phyloP scores from a whole-genome alignment of 2,797 vertebrate genomes.

The Notamacropus eugenii region DNA sequence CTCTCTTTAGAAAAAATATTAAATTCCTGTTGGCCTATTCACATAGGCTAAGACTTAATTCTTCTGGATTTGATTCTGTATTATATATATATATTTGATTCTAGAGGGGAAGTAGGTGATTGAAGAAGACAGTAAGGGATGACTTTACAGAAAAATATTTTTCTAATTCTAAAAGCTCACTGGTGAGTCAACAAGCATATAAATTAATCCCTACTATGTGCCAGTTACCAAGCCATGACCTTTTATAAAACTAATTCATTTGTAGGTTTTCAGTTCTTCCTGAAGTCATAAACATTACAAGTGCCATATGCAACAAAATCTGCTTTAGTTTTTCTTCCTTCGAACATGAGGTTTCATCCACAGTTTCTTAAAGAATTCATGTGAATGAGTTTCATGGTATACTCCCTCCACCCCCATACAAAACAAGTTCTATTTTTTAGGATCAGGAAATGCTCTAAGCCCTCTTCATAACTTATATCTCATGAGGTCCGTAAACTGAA shows the following conservation, averaged over 20 bases:
- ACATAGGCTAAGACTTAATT: conserved; percentile 19
- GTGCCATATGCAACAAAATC: not conserved
- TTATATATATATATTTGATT: too few species aligned
- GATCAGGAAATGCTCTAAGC: not conserved
- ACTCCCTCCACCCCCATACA: not conserved
- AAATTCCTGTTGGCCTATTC: not conserved
- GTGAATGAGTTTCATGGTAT: not conserved
- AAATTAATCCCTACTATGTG: not conserved
- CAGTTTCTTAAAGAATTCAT: not conserved
- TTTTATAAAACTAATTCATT: not conserved
- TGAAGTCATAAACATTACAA: not conserved
- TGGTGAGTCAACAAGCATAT: not conserved
- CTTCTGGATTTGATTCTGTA: conserved; percentile 22
- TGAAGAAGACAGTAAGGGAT: conserved; percentile 22
- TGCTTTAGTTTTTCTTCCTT: not conserved
- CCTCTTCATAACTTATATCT: not conserved
- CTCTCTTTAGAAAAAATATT: not conserved
- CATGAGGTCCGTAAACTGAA: not conserved
- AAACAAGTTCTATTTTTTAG: not conserved
- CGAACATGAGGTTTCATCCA: not conserved
- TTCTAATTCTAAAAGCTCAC: not conserved
- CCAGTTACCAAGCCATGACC: not conserved
- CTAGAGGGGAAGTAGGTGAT: not conserved
- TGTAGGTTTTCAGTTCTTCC: not conserved
- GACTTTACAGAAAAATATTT: conserved; percentile 5